phyloP scores from a whole-genome alignment of 2,113 vertebrate species.

The Girardinichthys multiradiatus region DNA sequence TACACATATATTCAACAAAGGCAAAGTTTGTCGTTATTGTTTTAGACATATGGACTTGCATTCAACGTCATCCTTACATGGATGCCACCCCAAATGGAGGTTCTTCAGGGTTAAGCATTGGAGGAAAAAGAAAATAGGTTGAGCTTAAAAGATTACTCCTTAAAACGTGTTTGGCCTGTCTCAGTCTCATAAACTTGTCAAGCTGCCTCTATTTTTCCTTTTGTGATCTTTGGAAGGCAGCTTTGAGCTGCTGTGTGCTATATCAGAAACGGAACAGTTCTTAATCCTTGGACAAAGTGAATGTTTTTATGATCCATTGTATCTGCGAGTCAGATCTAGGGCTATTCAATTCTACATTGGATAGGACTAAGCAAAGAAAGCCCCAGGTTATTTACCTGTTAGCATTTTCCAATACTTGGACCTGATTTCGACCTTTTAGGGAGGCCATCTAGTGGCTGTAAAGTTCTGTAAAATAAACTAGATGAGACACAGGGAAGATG shows the following conservation, averaged over 20 bases:
- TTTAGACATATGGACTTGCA: not conserved
- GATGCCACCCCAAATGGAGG: not conserved
- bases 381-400: no score
- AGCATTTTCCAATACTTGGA: no score
- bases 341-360: no score
- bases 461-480: no score
- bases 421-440: no score
- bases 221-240: no score
- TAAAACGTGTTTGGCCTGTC: no score
- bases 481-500: no score
- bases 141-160: not conserved
- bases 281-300: not conserved
- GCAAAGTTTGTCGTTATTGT: not conserved
- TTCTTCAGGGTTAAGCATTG: conserved; percentile 2
- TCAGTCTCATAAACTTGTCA: no score
- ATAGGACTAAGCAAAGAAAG: not conserved
- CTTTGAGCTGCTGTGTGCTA: no score
- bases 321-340: not conserved
- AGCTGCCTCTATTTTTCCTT: no score
- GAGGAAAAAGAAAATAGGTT: not conserved
- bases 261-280: not conserved
- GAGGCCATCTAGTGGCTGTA: no score
- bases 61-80: not conserved
- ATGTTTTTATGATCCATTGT: not conserved
- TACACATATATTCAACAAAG: conserved; percentile 3